These are phyloP conservation scores for Strix aluco DNA, from an alignment of 2,113 vertebrate species.

Conservation along the genomic window DNA sequence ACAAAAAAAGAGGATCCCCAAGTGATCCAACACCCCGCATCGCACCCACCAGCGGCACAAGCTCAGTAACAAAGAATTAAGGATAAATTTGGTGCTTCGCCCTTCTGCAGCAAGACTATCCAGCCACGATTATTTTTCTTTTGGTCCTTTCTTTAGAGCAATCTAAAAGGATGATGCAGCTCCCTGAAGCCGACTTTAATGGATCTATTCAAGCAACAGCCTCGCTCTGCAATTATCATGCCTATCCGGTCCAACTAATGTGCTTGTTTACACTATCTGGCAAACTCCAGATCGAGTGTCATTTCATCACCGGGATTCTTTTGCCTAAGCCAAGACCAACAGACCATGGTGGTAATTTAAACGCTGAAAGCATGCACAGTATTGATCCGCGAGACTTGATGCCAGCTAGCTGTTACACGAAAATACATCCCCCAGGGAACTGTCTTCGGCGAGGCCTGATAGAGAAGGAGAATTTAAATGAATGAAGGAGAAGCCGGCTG, in stretches of 20 bases:
- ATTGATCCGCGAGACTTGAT: not conserved
- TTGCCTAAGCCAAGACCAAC: conserved; percentile 28
- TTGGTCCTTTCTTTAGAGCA: not conserved
- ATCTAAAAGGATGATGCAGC: not conserved
- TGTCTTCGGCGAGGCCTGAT: not conserved
- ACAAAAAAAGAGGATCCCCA: not conserved
- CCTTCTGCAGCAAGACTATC: not conserved
- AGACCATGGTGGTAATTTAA: conserved; percentile 35
- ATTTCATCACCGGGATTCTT: not conserved
- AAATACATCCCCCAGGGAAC: not conserved
- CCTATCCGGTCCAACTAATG: not conserved
- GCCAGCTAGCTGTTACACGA: not conserved
- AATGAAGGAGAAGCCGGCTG: not conserved
- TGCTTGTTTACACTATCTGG: conserved; percentile 11
- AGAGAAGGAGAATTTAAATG: not conserved
- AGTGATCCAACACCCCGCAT: not conserved
- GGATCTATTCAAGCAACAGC: conserved; percentile 9
- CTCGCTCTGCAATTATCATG: not conserved
- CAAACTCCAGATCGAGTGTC: conserved; percentile 3
- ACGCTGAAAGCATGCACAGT: not conserved
- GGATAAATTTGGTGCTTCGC: not conserved
- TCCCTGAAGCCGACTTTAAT: not conserved
- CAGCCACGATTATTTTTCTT: not conserved
- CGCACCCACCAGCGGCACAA: not conserved
- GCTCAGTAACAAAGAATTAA: not conserved